Conservation (phyloP, 2,797 vertebrate genomes). For the Okamejei kenojei region DNA sequence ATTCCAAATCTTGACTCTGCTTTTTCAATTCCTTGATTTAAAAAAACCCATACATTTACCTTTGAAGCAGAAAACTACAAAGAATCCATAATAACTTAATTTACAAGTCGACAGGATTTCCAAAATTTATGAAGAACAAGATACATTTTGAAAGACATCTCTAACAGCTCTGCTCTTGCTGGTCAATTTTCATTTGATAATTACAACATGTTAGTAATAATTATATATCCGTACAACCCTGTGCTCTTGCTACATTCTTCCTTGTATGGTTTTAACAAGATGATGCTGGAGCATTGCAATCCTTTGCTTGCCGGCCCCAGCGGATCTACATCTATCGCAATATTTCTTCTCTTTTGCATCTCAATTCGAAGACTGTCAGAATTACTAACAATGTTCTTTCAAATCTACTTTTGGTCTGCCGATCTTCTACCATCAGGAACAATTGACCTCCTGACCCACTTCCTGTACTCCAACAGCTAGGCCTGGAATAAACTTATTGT, state of each 20-base stretch:
- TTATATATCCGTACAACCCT: neutral
- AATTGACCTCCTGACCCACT: too few species aligned
- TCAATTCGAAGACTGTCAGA: too few species aligned
- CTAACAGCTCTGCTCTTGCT: neutral
- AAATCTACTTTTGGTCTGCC: too few species aligned
- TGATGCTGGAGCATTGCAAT: neutral
- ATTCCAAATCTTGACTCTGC: conserved; percentile 72
- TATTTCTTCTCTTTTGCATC: too few species aligned
- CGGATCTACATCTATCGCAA: too few species aligned
- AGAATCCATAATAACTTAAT: neutral
- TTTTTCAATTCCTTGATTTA: conserved; percentile 68
- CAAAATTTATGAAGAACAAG: neutral
- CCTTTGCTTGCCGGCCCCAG: too few species aligned
- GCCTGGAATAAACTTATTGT: too few species aligned
- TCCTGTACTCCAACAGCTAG: too few species aligned
- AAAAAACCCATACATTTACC: neutral
- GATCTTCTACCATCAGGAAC: too few species aligned
- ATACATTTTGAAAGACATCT: neutral
- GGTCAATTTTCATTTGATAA: neutral
- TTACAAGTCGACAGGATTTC: neutral
- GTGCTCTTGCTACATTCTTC: neutral
- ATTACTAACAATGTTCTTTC: too few species aligned
- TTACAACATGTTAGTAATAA: neutral
- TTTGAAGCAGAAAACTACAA: neutral
- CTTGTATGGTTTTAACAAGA: neutral